These are phyloP conservation scores for Amphipyra berbera DNA, from an alignment of 2,888 invertebrate species.

Conservation along the genomic window DNA sequence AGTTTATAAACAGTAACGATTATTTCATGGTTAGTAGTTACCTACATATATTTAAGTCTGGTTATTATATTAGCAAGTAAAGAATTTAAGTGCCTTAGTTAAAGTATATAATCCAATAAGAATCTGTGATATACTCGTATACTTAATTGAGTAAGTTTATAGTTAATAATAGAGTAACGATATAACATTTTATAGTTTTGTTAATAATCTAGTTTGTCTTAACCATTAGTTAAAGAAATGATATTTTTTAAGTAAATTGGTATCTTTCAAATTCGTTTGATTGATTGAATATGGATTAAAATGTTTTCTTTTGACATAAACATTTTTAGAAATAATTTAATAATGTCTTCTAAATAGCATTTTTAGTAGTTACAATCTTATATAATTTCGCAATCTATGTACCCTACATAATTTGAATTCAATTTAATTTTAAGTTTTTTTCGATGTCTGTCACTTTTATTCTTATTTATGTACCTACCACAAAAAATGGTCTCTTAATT, in stretches of 20 bases:
- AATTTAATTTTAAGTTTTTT: not conserved
- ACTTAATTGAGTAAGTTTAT: not conserved
- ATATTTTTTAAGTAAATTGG: not conserved
- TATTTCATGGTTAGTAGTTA: too few species aligned
- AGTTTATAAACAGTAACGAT: too few species aligned
- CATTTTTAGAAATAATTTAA: too few species aligned
- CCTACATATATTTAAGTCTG: too few species aligned
- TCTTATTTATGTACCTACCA: not conserved
- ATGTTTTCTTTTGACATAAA: too few species aligned
- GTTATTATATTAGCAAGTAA: too few species aligned
- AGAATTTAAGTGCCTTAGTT: slow-evolving; percentile 6
- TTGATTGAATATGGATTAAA: too few species aligned
- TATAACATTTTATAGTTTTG: too few species aligned
- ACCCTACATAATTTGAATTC: too few species aligned
- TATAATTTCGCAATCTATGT: not conserved
- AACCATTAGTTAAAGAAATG: not conserved
- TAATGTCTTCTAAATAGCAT: too few species aligned
- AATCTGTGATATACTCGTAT: slow-evolving; percentile 19
- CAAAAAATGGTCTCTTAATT: slow-evolving; percentile 19
- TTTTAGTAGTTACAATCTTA: too few species aligned
- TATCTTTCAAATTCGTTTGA: not conserved
- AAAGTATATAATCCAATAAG: slow-evolving; percentile 12
- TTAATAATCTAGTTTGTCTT: not conserved
- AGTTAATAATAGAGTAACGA: not conserved
- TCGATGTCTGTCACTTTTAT: not conserved